Conservation (phyloP, 2,797 vertebrate genomes). For the Australoheros facetus region DNA sequence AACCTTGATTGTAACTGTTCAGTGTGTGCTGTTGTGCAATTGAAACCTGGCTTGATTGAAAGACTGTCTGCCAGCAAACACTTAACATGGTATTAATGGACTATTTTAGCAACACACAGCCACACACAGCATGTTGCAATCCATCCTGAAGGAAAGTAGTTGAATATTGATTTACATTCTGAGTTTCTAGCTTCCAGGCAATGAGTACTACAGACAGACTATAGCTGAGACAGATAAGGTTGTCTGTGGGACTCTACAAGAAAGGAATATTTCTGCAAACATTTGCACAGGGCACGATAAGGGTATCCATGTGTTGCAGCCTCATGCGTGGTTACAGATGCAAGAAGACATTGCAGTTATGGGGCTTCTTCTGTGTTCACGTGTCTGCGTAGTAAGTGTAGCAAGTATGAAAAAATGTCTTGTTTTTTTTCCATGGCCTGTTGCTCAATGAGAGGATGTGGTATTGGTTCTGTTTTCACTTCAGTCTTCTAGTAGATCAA, state of each 20-base stretch:
- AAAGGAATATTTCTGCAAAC: not conserved
- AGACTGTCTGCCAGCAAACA: not conserved
- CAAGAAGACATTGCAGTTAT: not conserved
- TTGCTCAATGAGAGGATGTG: not conserved
- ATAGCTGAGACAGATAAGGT: not conserved
- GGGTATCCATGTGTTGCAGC: not conserved
- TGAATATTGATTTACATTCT: conserved; percentile 21
- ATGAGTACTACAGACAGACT: not conserved
- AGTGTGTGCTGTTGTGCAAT: not conserved
- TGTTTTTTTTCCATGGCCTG: not conserved
- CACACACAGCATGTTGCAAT: not conserved
- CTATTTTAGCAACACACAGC: not conserved
- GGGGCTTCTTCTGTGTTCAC: not conserved
- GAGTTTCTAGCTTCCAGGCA: conserved; percentile 6
- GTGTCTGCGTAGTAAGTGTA: not conserved
- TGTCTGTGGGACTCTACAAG: not conserved
- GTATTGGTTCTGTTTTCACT: conserved; percentile 9
- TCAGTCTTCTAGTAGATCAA: conserved; percentile 2
- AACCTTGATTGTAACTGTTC: not conserved
- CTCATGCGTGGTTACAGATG: not conserved
- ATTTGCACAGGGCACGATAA: not conserved
- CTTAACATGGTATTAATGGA: not conserved
- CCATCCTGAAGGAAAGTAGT: not conserved
- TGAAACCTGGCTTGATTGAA: not conserved
- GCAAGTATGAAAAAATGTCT: not conserved